Conservation (phyloP, 2,888 invertebrate species). For the Troilus luridus region DNA sequence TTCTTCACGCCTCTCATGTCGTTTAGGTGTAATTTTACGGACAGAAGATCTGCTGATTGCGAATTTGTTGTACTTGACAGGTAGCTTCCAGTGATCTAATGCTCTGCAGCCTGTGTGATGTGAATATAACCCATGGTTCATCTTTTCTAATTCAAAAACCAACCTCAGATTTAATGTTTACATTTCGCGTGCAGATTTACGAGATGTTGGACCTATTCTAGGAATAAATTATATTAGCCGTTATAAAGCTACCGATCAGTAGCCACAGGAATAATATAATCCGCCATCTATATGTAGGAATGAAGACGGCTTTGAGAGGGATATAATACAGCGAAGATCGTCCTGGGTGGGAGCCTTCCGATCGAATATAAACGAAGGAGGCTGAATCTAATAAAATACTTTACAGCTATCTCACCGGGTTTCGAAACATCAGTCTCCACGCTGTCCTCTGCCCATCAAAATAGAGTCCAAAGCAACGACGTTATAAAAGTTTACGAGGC, state of each 20-base stretch:
- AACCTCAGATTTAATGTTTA: not conserved
- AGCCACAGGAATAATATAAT: not conserved
- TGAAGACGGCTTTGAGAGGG: not conserved
- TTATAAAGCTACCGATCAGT: not conserved
- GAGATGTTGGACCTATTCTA: not conserved
- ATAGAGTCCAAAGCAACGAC: too few species aligned
- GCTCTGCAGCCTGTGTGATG: too few species aligned
- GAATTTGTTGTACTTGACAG: too few species aligned
- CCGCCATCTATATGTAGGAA: constrained; percentile 8
- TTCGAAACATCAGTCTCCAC: not conserved
- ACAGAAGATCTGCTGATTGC: too few species aligned
- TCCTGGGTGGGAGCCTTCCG: not conserved
- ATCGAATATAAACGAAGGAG: not conserved
- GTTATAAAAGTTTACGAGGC: not conserved
- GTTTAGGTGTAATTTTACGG: too few species aligned
- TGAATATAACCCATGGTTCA: too few species aligned
- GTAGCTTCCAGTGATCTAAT: too few species aligned
- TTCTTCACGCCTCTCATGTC: too few species aligned
- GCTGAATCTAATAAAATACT: not conserved
- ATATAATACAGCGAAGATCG: not conserved
- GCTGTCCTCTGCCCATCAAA: not conserved
- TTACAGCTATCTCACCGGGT: not conserved
- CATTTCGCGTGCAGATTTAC: not conserved
- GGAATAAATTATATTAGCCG: not conserved
- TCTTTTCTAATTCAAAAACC: too few species aligned